phyloP scores from a whole-genome alignment of 92 coral and sea anemone genomes.

The Epizoanthus ramosus region DNA sequence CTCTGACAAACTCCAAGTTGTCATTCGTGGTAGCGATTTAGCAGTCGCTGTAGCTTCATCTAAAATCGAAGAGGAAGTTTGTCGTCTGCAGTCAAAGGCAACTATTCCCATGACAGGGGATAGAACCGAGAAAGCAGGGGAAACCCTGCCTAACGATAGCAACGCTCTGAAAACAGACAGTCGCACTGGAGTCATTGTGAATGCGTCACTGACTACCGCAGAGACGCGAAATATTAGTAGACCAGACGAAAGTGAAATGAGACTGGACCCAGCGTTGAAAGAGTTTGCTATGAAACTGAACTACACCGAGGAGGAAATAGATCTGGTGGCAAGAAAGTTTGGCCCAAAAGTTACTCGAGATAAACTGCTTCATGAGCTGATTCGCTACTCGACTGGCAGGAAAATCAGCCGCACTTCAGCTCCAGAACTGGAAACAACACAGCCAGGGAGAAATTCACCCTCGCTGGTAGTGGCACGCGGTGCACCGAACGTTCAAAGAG shows the following conservation, averaged over 20 bases:
- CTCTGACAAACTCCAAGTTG: conserved; percentile 40
- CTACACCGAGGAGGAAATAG: conserved; percentile 80
- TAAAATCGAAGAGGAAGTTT: conserved; percentile 63
- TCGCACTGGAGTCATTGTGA: neutral
- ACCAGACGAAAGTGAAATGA: neutral
- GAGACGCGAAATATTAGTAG: neutral
- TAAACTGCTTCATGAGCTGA: conserved; percentile 86
- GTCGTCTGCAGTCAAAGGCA: conserved; percentile 40
- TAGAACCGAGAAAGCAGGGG: neutral
- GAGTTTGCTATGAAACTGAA: conserved; percentile 96
- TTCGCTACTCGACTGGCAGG: conserved; percentile 38
- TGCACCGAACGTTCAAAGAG: conserved; percentile 29
- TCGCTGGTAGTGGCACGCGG: conserved; percentile 52
- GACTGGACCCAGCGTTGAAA: conserved; percentile 76
- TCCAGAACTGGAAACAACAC: conserved; percentile 12
- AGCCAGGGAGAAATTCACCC: conserved; percentile 2
- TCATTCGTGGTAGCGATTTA: conserved; percentile 65
- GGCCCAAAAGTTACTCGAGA: conserved; percentile 86
- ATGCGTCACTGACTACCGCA: neutral
- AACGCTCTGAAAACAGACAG: neutral
- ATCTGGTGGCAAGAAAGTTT: conserved; percentile 81
- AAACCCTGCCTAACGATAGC: neutral
- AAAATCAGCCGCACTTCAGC: neutral
- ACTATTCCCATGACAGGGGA: neutral
- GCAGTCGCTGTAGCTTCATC: conserved; percentile 77